These are phyloP conservation scores for Achlya flavicornis DNA, from an alignment of 2,888 invertebrate species.

Conservation along the genomic window DNA sequence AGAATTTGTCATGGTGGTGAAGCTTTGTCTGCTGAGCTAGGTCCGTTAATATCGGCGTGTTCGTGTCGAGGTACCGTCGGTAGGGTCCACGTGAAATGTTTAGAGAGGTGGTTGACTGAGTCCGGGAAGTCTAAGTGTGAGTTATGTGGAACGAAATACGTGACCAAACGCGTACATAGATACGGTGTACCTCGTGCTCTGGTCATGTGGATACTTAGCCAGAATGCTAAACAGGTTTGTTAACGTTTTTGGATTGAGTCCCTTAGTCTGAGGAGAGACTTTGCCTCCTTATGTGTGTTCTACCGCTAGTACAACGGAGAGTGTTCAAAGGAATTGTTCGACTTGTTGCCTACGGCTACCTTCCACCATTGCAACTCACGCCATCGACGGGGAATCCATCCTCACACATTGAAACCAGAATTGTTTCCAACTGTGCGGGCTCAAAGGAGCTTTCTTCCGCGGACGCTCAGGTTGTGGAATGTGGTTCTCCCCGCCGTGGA, in stretches of 20 bases:
- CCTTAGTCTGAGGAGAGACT: no score
- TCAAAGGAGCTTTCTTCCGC: no score
- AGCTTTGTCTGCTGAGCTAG: conserved; percentile 56
- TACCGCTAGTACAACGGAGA: no score
- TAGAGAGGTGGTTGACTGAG: conserved; percentile 90
- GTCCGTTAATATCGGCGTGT: conserved; percentile 71
- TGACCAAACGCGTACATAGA: conserved; percentile 85
- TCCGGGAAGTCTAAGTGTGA: conserved; percentile 89
- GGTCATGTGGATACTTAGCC: conserved; percentile 84
- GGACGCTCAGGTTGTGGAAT: no score
- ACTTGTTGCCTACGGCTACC: no score
- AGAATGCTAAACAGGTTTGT: conserved; percentile 76
- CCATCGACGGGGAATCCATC: no score
- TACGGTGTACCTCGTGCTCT: conserved; percentile 83
- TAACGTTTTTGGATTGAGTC: neutral
- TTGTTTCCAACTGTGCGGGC: no score
- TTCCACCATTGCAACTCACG: no score
- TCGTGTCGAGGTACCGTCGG: conserved; percentile 87
- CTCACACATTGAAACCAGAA: no score
- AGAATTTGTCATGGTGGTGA: conserved; percentile 78
- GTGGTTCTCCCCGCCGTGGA: no score
- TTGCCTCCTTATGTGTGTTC: no score
- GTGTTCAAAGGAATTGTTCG: no score
- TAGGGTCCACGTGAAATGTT: conserved; percentile 87
- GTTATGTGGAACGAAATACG: conserved; percentile 87